A percentile compares a stretch with the other conserved stretches of the same genome.
phyloP scores from a whole-genome alignment of 1,140 invertebrate species.

The Hyles vespertilio region DNA sequence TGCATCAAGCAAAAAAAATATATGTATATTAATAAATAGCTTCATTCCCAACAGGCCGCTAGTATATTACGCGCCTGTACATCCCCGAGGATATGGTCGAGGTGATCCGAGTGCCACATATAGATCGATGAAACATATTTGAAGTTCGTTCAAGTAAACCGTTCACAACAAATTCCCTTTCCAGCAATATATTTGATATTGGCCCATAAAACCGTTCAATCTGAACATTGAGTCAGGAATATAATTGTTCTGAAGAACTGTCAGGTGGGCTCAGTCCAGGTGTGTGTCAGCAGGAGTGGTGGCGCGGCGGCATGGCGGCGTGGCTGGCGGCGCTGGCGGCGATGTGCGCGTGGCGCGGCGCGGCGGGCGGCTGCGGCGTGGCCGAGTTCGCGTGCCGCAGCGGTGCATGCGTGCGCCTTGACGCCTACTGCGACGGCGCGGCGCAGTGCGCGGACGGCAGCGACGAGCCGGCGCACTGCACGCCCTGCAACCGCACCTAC shows the following conservation, averaged over 20 bases:
- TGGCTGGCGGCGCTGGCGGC: slow-evolving; percentile 43
- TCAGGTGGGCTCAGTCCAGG: not conserved
- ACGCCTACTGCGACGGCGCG: slow-evolving; percentile 89
- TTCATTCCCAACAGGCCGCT: too few relatives aligned
- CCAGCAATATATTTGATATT: too few relatives aligned
- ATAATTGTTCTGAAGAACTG: not conserved
- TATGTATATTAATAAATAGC: too few relatives aligned
- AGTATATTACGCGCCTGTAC: too few relatives aligned
- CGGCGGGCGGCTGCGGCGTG: slow-evolving; percentile 79
- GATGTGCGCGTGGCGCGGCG: slow-evolving; percentile 81
- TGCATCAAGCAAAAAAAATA: too few relatives aligned
- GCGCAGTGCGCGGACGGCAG: slow-evolving; percentile 89
- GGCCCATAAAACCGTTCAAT: too few relatives aligned
- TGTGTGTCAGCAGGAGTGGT: not conserved
- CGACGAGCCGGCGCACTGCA: slow-evolving; percentile 89
- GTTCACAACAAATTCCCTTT: too few relatives aligned
- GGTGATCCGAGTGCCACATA: too few relatives aligned
- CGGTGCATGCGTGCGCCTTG: slow-evolving; percentile 87
- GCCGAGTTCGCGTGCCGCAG: slow-evolving; percentile 89
- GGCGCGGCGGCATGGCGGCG: slow-evolving; percentile 21
- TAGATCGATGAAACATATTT: too few relatives aligned
- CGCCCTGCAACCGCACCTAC: slow-evolving; percentile 91
- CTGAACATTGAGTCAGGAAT: too few relatives aligned
- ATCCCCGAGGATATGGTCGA: too few relatives aligned
- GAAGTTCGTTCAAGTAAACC: too few relatives aligned